A percentile compares a stretch with the other conserved stretches of the same genome.
Conservation (phyloP, 2,888 invertebrate species). For the Lycocerus yunnanus region DNA sequence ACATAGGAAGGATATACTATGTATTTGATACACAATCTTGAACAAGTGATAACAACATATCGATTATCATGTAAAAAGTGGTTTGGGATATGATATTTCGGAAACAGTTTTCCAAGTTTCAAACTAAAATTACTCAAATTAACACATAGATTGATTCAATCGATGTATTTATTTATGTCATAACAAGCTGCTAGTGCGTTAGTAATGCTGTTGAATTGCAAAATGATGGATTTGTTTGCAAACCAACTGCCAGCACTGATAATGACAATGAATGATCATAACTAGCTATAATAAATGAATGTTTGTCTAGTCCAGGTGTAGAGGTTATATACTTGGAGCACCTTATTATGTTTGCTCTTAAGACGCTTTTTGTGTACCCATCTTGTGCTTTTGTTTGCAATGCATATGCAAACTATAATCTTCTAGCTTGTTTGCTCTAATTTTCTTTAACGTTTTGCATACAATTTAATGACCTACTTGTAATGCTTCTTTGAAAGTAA, state of each 20-base stretch:
- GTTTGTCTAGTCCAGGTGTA: constrained; percentile 26
- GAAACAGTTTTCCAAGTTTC: not conserved
- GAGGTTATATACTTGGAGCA: constrained; percentile 21
- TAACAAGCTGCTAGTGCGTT: not conserved
- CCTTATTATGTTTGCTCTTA: constrained; percentile 23
- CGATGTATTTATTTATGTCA: not conserved
- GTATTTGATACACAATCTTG: not conserved
- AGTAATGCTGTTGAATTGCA: not conserved
- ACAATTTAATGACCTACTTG: constrained; percentile 21
- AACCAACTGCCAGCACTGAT: constrained; percentile 31
- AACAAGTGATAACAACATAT: too few species aligned
- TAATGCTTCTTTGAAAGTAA: constrained; percentile 10
- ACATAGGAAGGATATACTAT: too few species aligned
- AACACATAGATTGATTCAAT: not conserved
- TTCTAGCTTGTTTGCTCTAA: constrained; percentile 24
- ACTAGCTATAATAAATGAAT: constrained; percentile 31
- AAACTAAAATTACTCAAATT: not conserved
- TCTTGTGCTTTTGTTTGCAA: constrained; percentile 18
- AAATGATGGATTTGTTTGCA: constrained; percentile 27
- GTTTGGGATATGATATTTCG: not conserved
- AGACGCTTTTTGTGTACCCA: constrained; percentile 17
- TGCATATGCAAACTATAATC: constrained; percentile 27
- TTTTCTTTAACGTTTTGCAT: constrained; percentile 19
- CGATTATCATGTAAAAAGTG: not conserved
- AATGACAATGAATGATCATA: constrained; percentile 36